Conservation (phyloP, 2,113 vertebrate species). For the Pomatostomus ruficeps region DNA sequence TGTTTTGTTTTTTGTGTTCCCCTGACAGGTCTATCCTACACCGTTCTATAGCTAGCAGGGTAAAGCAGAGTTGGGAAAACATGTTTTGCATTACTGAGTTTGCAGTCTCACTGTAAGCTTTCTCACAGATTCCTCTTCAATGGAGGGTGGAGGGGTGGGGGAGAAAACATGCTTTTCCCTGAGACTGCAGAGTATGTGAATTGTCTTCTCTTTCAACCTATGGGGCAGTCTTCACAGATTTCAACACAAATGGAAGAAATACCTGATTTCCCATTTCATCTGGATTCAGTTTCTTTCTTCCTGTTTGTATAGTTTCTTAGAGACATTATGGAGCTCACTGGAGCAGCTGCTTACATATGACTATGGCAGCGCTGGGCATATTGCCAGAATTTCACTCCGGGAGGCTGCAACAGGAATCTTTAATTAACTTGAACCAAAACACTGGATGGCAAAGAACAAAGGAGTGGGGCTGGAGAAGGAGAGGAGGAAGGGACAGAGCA, state of each 20-base stretch:
- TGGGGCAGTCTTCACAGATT: constrained; percentile 42
- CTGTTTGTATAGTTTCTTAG: constrained; percentile 62
- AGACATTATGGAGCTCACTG: constrained; percentile 48
- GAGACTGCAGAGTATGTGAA: constrained; percentile 14
- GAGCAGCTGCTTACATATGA: constrained; percentile 43
- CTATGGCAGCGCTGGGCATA: constrained; percentile 41
- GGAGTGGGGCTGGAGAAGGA: background rate
- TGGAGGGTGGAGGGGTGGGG: background rate
- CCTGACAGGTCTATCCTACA: constrained; percentile 36
- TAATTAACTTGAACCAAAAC: constrained; percentile 68
- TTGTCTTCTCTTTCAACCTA: constrained; percentile 51
- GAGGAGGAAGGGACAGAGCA: background rate
- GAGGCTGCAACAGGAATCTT: constrained; percentile 65
- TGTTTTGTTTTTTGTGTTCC: background rate
- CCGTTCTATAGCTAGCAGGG: constrained; percentile 32
- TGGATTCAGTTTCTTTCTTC: constrained; percentile 71
- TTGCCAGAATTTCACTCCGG: constrained; percentile 66
- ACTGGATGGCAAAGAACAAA: constrained; percentile 51
- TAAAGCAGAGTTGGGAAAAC: constrained; percentile 18
- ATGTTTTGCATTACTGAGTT: constrained; percentile 44
- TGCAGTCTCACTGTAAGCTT: constrained; percentile 11
- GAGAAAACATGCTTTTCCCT: constrained; percentile 31
- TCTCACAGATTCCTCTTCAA: constrained; percentile 36
- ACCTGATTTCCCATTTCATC: constrained; percentile 67
- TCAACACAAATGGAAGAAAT: constrained; percentile 56